A percentile compares a stretch with the other conserved stretches of the same genome.
Evolutionary conservation across 2,888 invertebrate species (phyloP).

Genomic region (Meghimatium bilineatum): DNA sequence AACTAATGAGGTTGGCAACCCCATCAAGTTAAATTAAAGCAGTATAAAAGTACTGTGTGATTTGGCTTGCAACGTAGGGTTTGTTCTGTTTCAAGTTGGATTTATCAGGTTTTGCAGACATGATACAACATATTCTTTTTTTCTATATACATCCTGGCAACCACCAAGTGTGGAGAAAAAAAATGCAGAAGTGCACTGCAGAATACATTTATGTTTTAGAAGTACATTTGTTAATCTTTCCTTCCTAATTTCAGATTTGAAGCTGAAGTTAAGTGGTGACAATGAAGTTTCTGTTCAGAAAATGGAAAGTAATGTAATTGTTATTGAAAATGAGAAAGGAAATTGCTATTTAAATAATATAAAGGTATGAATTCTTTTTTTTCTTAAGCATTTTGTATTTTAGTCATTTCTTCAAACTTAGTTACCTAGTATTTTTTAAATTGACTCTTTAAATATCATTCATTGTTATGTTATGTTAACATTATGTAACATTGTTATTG

Average conservation of each 20-base stretch:
- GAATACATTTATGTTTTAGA: too few species aligned
- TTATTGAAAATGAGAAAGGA: constrained; percentile 39
- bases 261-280: constrained; percentile 6
- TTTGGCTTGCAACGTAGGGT: too few species aligned
- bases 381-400: background rate
- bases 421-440: background rate
- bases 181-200: too few species aligned
- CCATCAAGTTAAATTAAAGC: too few species aligned
- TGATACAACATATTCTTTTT: too few species aligned
- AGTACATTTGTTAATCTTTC: background rate
- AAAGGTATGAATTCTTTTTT: constrained; percentile 26
- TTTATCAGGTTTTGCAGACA: too few species aligned
- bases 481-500: background rate
- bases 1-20: too few species aligned
- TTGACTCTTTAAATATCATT: too few species aligned
- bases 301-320: constrained; percentile 39
- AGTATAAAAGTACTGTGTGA: too few species aligned
- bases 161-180: too few species aligned
- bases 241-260: constrained; percentile 31
- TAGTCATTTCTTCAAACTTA: background rate
- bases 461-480: background rate
- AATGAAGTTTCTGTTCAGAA: constrained; percentile 26
- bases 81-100: too few species aligned
- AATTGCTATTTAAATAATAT: constrained; percentile 31
- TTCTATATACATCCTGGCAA: too few species aligned